These are phyloP conservation scores for Lepidotrigona ventralis DNA, from an alignment of 1,140 invertebrate genomes.

Conservation along the genomic window DNA sequence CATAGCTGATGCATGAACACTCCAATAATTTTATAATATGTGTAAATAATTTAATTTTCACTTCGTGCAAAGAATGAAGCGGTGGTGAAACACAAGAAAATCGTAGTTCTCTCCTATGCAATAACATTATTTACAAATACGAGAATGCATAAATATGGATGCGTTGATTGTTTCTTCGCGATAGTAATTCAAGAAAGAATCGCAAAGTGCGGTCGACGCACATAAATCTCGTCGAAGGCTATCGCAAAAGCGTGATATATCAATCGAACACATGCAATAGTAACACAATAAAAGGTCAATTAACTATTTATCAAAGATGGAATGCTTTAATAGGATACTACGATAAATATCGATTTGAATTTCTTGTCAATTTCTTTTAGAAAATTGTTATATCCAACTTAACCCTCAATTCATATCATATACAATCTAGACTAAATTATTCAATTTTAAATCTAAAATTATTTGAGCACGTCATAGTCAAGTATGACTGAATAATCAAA, in stretches of 20 bases:
- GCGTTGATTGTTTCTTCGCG: neutral
- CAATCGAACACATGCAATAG: neutral
- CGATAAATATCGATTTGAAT: neutral
- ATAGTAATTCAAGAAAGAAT: neutral
- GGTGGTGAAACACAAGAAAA: neutral
- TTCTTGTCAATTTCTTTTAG: neutral
- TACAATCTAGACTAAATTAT: too few species aligned
- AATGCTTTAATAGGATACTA: neutral
- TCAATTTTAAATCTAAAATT: too few species aligned
- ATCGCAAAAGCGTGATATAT: neutral
- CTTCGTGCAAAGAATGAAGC: too few species aligned
- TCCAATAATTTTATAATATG: neutral
- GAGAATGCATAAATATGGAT: neutral
- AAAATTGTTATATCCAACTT: too few species aligned
- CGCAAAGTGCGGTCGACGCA: too few species aligned
- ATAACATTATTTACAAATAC: neutral
- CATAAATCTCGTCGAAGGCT: neutral
- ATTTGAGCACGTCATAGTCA: too few species aligned
- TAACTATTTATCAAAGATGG: neutral
- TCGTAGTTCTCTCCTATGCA: neutral
- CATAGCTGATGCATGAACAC: neutral
- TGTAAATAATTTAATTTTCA: neutral
- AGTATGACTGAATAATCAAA: too few species aligned
- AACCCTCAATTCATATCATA: too few species aligned
- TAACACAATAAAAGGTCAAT: neutral